Conservation (phyloP, 2,797 vertebrate genomes). For the Falco rusticolus region DNA sequence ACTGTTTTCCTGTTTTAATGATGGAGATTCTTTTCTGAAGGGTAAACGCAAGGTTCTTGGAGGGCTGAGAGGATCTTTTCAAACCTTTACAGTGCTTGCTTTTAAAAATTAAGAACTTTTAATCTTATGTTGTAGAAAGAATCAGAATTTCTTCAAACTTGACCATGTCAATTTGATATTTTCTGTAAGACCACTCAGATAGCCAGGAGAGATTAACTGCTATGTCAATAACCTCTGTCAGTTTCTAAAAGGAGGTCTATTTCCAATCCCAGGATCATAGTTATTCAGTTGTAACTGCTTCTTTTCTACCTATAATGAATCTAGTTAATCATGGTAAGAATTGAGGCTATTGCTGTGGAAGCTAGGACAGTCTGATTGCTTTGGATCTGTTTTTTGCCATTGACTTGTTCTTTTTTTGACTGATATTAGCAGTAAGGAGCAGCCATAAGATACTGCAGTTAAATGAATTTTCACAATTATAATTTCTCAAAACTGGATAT, state of each 20-base stretch:
- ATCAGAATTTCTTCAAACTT: background rate
- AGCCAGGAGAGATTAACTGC: background rate
- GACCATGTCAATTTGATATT: background rate
- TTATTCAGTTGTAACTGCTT: background rate
- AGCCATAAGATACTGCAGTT: background rate
- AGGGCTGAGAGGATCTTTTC: background rate
- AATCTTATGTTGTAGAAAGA: background rate
- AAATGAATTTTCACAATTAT: background rate
- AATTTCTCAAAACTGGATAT: background rate
- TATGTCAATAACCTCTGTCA: background rate
- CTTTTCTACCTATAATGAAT: background rate
- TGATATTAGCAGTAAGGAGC: background rate
- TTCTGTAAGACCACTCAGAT: background rate
- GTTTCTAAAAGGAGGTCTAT: background rate
- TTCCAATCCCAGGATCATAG: background rate
- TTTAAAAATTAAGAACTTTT: background rate
- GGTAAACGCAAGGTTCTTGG: background rate
- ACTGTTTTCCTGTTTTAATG: background rate
- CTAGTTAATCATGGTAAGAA: slow-evolving; percentile 17
- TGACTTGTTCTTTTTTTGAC: background rate
- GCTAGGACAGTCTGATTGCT: background rate
- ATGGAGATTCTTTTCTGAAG: background rate
- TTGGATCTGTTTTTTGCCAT: background rate
- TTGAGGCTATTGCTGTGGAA: background rate
- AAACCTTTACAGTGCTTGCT: background rate